These are phyloP conservation scores for Bucorvus abyssinicus DNA, from an alignment of 2,797 vertebrate species.

Conservation along the genomic window DNA sequence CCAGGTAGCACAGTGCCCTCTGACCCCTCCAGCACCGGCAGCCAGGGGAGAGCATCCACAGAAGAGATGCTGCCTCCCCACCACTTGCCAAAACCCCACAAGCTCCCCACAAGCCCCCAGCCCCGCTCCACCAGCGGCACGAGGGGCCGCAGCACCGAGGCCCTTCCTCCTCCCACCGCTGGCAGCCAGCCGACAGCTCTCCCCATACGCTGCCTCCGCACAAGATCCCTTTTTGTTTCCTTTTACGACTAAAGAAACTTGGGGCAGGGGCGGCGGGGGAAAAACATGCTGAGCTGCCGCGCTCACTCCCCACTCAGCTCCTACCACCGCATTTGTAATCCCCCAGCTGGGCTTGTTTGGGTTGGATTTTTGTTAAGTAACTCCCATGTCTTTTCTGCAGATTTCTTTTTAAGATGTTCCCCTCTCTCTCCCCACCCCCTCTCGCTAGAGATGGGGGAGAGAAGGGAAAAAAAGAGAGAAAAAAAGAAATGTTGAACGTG, in stretches of 20 bases:
- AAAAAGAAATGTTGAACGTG: constrained; percentile 57
- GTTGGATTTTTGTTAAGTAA: constrained; percentile 47
- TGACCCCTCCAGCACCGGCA: fast-evolving
- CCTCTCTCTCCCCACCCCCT: constrained; percentile 36
- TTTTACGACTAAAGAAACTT: constrained; percentile 39
- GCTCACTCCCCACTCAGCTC: neutral
- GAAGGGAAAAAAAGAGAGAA: neutral
- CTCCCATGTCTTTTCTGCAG: constrained; percentile 58
- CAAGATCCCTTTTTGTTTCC: constrained; percentile 65
- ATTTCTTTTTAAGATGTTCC: constrained; percentile 62
- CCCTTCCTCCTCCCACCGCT: constrained; percentile 16
- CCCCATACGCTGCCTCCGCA: constrained; percentile 19
- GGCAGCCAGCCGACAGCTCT: constrained; percentile 41
- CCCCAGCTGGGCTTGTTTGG: constrained; percentile 69
- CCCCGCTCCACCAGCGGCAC: neutral
- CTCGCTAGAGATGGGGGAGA: constrained; percentile 46
- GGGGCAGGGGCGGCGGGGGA: neutral
- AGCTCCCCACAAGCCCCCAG: neutral
- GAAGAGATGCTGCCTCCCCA: neutral
- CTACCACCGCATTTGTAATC: constrained; percentile 3
- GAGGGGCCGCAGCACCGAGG: neutral
- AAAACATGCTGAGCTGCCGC: neutral
- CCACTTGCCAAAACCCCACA: neutral
- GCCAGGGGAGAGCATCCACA: neutral
- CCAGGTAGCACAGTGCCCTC: neutral